These are phyloP conservation scores for Alcis repandata DNA, from an alignment of 2,888 invertebrate genomes.

Conservation along the genomic window DNA sequence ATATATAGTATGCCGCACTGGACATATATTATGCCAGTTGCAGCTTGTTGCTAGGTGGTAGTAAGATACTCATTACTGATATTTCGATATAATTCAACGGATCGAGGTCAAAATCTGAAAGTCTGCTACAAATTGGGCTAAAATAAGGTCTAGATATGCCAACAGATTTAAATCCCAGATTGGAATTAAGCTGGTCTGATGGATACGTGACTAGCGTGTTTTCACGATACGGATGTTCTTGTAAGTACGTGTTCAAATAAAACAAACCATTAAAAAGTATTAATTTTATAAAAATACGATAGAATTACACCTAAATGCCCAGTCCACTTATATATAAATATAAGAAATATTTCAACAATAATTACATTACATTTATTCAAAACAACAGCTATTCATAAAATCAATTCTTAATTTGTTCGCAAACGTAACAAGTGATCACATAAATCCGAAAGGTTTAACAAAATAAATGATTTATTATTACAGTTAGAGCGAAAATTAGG, in stretches of 20 bases:
- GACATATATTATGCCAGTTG: too few species aligned
- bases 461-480: background rate
- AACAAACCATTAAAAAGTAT: slow-evolving; percentile 50
- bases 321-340: slow-evolving; percentile 59
- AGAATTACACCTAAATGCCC: slow-evolving; percentile 62
- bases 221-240: background rate
- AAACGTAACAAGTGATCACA: slow-evolving; percentile 30
- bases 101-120: too few species aligned
- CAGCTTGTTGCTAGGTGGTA: too few species aligned
- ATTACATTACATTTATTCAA: slow-evolving; percentile 49
- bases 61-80: too few species aligned
- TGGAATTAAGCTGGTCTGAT: background rate
- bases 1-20: too few species aligned
- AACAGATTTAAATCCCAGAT: too few species aligned
- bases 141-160: too few species aligned
- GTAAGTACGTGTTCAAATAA: slow-evolving; percentile 1
- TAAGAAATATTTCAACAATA: slow-evolving; percentile 58
- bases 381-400: slow-evolving; percentile 43
- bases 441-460: slow-evolving; percentile 15
- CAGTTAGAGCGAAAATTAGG: background rate
- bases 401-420: slow-evolving; percentile 40
- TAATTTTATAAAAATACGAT: slow-evolving; percentile 58
- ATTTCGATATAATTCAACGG: too few species aligned
- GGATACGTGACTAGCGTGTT: background rate
- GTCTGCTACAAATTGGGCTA: too few species aligned